phyloP scores from a whole-genome alignment of 2,888 invertebrate genomes.

The Morpho achilles region DNA sequence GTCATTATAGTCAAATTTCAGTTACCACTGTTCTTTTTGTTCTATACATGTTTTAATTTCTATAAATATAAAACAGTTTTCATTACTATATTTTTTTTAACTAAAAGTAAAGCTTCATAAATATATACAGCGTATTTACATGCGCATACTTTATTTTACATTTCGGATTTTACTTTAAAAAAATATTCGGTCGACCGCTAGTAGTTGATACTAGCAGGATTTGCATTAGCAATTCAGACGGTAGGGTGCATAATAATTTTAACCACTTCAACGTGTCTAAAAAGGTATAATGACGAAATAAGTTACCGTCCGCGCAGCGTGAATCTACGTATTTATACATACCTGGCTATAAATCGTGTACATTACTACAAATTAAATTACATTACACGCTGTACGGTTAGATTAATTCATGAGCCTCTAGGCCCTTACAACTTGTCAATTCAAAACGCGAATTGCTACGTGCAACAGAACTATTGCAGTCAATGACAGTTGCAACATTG shows the following conservation, averaged over 20 bases:
- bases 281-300: slow-evolving; percentile 11
- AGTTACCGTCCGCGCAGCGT: slow-evolving; percentile 1
- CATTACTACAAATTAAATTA: slow-evolving; percentile 2
- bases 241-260: slow-evolving; percentile 16
- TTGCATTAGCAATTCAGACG: slow-evolving; percentile 13
- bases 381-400: slow-evolving; percentile 5
- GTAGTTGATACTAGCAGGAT: neutral
- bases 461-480: slow-evolving; percentile 26
- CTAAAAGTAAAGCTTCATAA: no score
- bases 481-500: slow-evolving; percentile 30
- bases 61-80: no score
- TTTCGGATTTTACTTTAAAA: neutral
- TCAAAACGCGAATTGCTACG: slow-evolving; percentile 29
- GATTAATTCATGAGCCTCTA: slow-evolving; percentile 18
- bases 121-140: no score
- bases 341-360: neutral
- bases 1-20: no score
- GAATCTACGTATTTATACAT: neutral
- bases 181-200: neutral
- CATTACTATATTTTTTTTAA: no score
- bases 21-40: no score
- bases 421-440: slow-evolving; percentile 28
- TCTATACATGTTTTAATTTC: no score
- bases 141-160: no score
- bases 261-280: slow-evolving; percentile 14